phyloP scores from a whole-genome alignment of 2,113 vertebrate species.

The Columba janthina region DNA sequence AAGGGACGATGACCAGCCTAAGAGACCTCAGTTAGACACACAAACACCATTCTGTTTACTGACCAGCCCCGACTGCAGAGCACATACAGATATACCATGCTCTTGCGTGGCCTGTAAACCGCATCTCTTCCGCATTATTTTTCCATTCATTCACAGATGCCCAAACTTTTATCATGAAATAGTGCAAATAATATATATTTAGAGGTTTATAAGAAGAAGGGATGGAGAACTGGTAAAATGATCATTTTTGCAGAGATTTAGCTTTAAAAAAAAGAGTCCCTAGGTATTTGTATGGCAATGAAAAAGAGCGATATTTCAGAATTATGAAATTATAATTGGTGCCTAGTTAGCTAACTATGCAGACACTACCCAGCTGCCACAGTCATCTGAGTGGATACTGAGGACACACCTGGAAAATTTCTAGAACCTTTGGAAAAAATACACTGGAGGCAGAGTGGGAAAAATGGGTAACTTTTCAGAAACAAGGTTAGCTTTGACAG shows the following conservation, averaged over 20 bases:
- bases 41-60: not conserved
- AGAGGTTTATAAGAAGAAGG: not conserved
- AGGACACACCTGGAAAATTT: not conserved
- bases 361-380: not conserved
- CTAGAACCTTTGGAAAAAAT: not conserved
- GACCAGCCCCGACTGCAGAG: not conserved
- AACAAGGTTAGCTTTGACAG: not conserved
- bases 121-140: not conserved
- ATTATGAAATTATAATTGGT: not conserved
- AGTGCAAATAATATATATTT: not conserved
- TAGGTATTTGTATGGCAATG: not conserved
- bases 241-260: not conserved
- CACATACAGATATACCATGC: not conserved
- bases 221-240: not conserved
- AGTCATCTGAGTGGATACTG: not conserved
- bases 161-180: not conserved
- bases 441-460: not conserved
- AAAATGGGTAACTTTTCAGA: not conserved
- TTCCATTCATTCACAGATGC: not conserved
- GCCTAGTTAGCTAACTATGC: not conserved
- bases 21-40: not conserved
- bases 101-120: not conserved
- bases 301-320: not conserved
- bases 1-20: not conserved
- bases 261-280: not conserved